Conservation (phyloP, 2,797 vertebrate genomes). For the Parauchenoglanis ngamensis region DNA sequence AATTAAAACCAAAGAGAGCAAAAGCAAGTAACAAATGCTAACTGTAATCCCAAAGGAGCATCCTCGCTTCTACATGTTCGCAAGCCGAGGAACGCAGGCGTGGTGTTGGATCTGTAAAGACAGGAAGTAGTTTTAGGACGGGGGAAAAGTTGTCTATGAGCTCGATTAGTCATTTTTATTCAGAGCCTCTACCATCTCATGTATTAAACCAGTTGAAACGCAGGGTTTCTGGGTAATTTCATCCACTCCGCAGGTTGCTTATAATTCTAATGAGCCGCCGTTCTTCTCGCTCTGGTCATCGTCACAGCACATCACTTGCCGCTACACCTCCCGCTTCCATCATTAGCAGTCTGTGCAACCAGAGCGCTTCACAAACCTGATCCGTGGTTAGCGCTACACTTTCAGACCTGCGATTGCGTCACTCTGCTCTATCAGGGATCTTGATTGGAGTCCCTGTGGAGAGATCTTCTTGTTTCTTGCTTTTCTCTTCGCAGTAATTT, state of each 20-base stretch:
- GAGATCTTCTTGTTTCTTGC: slow-evolving; percentile 1
- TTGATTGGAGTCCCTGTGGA: slow-evolving; percentile 30
- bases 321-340: neutral
- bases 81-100: neutral
- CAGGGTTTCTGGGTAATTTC: neutral
- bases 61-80: too few relatives aligned
- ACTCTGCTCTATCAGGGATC: neutral
- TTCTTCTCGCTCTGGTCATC: slow-evolving; percentile 13
- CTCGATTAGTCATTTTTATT: slow-evolving; percentile 20
- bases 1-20: neutral
- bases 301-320: neutral
- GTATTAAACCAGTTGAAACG: neutral
- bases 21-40: neutral
- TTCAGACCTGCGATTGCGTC: slow-evolving; percentile 36
- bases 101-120: neutral
- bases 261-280: neutral
- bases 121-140: slow-evolving; percentile 15
- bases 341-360: slow-evolving; percentile 27
- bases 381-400: slow-evolving; percentile 28
- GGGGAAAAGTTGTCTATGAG: neutral
- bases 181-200: neutral
- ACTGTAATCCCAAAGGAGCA: neutral
- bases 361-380: neutral
- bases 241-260: neutral
- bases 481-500: neutral